phyloP scores from a whole-genome alignment of 2,113 vertebrate species.

The Polypterus senegalus region DNA sequence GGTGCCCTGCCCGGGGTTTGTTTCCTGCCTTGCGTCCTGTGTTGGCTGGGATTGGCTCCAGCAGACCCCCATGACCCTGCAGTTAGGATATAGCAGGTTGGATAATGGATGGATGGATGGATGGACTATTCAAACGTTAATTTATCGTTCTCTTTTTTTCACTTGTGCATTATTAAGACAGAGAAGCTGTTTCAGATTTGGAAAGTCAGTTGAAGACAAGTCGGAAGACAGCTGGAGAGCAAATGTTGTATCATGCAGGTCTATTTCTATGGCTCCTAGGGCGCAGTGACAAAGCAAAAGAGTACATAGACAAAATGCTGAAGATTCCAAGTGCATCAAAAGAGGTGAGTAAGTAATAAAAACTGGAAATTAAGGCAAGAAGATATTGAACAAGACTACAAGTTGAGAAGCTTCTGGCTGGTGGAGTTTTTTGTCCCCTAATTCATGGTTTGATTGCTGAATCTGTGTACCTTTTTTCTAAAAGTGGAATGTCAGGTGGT shows the following conservation, averaged over 20 bases:
- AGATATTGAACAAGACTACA: no score
- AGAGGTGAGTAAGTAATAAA: slow-evolving; percentile 23
- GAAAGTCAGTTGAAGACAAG: slow-evolving; percentile 35
- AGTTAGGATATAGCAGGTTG: no score
- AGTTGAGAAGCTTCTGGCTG: no score
- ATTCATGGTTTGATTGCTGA: no score
- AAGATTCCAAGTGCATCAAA: slow-evolving; percentile 26
- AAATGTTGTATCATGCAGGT: slow-evolving; percentile 30
- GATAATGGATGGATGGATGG: no score
- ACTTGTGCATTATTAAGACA: slow-evolving; percentile 20
- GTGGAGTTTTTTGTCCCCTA: no score
- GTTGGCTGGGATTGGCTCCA: no score
- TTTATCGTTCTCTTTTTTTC: neutral
- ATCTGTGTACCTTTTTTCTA: no score
- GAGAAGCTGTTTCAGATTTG: slow-evolving; percentile 32
- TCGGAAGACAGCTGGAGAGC: slow-evolving; percentile 16
- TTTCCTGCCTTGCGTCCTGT: no score
- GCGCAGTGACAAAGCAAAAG: slow-evolving; percentile 32
- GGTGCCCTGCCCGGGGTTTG: no score
- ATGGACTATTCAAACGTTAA: neutral
- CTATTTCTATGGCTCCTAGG: slow-evolving; percentile 43
- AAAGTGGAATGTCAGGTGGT: no score
- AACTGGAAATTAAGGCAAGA: neutral
- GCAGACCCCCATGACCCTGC: no score
- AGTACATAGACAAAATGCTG: slow-evolving; percentile 39